Base-by-base conservation (phyloP, 1,140 invertebrate genomes). In the Eumeta japonica region DNA sequence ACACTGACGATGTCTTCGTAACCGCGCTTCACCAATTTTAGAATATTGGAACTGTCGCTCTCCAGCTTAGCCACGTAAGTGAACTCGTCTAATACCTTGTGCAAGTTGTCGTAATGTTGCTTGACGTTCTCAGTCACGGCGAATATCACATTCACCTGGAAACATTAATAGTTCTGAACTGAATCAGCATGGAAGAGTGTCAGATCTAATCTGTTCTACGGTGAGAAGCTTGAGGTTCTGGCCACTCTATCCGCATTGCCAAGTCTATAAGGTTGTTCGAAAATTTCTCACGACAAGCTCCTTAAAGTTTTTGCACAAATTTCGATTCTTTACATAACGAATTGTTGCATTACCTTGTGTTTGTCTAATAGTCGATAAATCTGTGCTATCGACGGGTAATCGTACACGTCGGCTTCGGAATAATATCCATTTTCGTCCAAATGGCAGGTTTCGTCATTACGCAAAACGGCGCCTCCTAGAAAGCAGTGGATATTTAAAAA, bases 321-420 rank as follows among this genome's bases (percentile, higher is more conserved):
- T n/a, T n/a, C n/a, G n/a, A n/a, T n/a, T n/a, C n/a, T n/a, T n/a
- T n/a, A n/a, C n/a, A 39, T 19, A 3, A 14, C 18, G 15, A 28
- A 31, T 16, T 10, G 30, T 14, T 61, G 58, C n/a, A 16, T 29
- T 44, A 79, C 78, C 66, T 83, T 83, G 41, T 79, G 70, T 17
- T 73, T 60, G 48, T 75, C 44, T 28, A 84, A 46, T 19, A 80
- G 66, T 24, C 73, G 56, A 53, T 79, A 77, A 37, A 84, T 76
- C 67, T 83, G 79, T 35, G 76, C 80, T 37, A 84, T 48, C 24
- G 82, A 82, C 0, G 83, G 83, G 59, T 83, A 84, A 55, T 84
- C 83, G 39, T 80, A 81, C 10, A 58, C 58, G 30, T 71, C 49
- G 0, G 78, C 75, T 12, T 75, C 73, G 1, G 65, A 67, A 49